Evolutionary conservation across 2,113 vertebrate genomes (phyloP).

Genomic region (Scortum barcoo): DNA sequence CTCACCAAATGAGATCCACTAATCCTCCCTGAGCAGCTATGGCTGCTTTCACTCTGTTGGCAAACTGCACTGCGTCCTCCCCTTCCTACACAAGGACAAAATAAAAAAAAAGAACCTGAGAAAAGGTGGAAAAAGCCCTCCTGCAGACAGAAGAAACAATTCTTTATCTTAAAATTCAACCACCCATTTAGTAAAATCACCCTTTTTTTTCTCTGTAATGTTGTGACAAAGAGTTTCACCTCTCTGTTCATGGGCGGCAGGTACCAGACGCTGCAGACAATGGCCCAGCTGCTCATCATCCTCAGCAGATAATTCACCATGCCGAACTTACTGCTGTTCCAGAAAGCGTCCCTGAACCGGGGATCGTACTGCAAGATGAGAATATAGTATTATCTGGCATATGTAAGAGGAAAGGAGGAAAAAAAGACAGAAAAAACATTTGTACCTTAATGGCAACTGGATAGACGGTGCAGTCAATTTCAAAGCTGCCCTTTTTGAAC

Average conservation of each 20-base stretch:
- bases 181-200: background rate
- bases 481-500: constrained; percentile 98
- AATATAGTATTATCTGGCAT: constrained; percentile 40
- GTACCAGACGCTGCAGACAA: constrained; percentile 96
- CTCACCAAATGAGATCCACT: constrained; percentile 93
- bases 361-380: constrained; percentile 88
- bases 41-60: constrained; percentile 93
- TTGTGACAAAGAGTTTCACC: constrained; percentile 75
- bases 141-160: background rate
- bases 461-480: constrained; percentile 92
- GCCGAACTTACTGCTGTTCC: constrained; percentile 96
- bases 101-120: background rate
- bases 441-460: constrained; percentile 95
- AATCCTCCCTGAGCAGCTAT: constrained; percentile 93
- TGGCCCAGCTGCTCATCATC: constrained; percentile 98
- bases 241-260: constrained; percentile 92
- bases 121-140: background rate
- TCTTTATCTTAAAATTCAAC: background rate
- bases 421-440: background rate
- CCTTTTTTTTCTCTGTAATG: background rate
- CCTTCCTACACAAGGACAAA: constrained; percentile 81
- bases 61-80: constrained; percentile 95
- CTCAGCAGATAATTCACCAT: constrained; percentile 93
- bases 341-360: constrained; percentile 94
- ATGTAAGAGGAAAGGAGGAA: background rate